Evolutionary conservation across 2,113 vertebrate species (phyloP).

Genomic region (Myotis davidii): DNA sequence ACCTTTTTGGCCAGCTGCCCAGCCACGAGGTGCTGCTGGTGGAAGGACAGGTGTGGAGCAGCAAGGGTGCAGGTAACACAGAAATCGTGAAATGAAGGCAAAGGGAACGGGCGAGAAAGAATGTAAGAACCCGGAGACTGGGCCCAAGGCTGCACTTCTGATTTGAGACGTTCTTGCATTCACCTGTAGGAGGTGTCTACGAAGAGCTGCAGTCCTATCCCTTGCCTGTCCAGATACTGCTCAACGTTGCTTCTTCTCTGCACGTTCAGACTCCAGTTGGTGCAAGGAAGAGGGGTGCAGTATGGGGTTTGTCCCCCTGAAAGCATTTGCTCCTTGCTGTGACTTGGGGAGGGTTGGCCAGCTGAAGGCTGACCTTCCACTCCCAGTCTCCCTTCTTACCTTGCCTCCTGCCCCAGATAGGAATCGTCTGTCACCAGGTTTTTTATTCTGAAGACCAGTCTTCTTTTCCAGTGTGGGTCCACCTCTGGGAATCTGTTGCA

Average conservation of each 20-base stretch:
- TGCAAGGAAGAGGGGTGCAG: not conserved
- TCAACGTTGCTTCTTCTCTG: not conserved
- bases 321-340: not conserved
- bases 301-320: not conserved
- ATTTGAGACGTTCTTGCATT: not conserved
- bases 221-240: not conserved
- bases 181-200: rapidly evolving
- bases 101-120: not conserved
- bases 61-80: rapidly evolving
- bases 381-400: not conserved
- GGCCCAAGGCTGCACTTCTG: not conserved
- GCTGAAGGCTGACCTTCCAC: not conserved
- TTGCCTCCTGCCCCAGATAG: not conserved
- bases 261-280: not conserved
- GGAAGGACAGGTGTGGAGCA: not conserved
- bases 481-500: not conserved
- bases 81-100: not conserved
- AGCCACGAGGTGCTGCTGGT: rapidly evolving
- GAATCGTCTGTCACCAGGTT: not conserved
- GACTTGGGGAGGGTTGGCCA: not conserved
- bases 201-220: not conserved
- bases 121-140: rapidly evolving
- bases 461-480: rapidly evolving
- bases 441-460: not conserved
- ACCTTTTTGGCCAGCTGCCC: not conserved